A percentile compares a stretch with the other conserved stretches of the same genome.
These are phyloP conservation scores for Macropodus opercularis DNA, from an alignment of 2,797 vertebrate species.

Conservation along the genomic window DNA sequence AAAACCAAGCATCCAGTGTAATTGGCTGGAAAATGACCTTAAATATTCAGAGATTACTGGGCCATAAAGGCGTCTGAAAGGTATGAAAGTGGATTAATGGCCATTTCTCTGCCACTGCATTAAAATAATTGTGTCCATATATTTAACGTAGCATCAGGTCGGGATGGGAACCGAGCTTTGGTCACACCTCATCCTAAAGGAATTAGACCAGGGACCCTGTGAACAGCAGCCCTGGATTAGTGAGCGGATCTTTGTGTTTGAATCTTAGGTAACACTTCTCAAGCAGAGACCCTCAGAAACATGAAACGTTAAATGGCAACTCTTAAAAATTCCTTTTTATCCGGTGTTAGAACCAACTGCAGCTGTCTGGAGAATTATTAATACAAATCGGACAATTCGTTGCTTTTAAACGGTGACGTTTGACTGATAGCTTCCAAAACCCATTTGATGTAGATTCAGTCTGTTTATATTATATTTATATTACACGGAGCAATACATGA, in stretches of 20 bases:
- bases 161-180: slow-evolving; percentile 6
- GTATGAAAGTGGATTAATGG: slow-evolving; percentile 72
- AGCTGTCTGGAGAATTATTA: too few species aligned
- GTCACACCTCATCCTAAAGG: slow-evolving; percentile 12
- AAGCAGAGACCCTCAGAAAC: too few species aligned
- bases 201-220: neutral
- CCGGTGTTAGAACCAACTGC: too few species aligned
- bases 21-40: slow-evolving; percentile 70
- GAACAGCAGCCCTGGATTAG: neutral
- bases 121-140: slow-evolving; percentile 51
- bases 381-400: neutral
- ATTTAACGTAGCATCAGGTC: slow-evolving; percentile 34
- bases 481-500: too few species aligned
- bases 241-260: too few species aligned
- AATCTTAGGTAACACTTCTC: too few species aligned
- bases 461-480: too few species aligned
- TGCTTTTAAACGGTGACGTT: too few species aligned
- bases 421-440: too few species aligned
- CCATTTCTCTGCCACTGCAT: slow-evolving; percentile 49
- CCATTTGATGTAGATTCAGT: too few species aligned
- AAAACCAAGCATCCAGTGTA: slow-evolving; percentile 60
- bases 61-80: slow-evolving; percentile 60
- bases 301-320: too few species aligned
- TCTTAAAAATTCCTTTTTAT: too few species aligned
- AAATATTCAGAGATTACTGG: slow-evolving; percentile 65